phyloP scores from a whole-genome alignment of 2,888 invertebrate species.

The Drosophila kanekoi region DNA sequence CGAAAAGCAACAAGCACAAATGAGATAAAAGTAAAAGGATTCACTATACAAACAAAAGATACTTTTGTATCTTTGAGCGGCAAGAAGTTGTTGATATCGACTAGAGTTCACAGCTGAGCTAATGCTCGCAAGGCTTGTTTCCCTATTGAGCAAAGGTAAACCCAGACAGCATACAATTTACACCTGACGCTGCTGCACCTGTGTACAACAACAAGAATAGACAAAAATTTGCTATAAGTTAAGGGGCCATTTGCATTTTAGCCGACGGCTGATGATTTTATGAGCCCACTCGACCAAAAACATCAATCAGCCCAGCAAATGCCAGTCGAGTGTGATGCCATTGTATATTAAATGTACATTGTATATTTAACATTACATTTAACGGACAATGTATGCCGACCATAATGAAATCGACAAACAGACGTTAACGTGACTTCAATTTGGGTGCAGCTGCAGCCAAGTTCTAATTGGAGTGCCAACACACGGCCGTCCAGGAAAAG shows the following conservation, averaged over 20 bases:
- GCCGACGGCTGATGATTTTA: background rate
- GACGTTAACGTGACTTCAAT: slow-evolving; percentile 73
- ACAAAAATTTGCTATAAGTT: slow-evolving; percentile 18
- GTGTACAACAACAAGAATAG: slow-evolving; percentile 24
- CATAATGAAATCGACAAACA: slow-evolving; percentile 73
- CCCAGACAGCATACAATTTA: slow-evolving; percentile 26
- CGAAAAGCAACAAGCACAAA: background rate
- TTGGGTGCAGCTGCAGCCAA: slow-evolving; percentile 69
- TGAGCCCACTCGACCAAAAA: slow-evolving; percentile 48
- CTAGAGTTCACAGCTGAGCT: slow-evolving; percentile 10
- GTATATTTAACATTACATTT: slow-evolving; percentile 49
- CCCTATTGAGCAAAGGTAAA: slow-evolving; percentile 11
- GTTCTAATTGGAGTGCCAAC: slow-evolving; percentile 71
- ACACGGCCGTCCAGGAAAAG: slow-evolving; percentile 44
- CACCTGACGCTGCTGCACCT: slow-evolving; percentile 46
- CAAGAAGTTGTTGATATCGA: background rate
- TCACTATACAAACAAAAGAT: background rate
- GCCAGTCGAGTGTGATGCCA: slow-evolving; percentile 46
- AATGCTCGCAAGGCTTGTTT: slow-evolving; percentile 15
- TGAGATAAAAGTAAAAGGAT: background rate
- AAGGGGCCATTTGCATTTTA: slow-evolving; percentile 19
- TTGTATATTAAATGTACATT: slow-evolving; percentile 43
- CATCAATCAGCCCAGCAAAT: slow-evolving; percentile 47
- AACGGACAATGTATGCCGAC: slow-evolving; percentile 45
- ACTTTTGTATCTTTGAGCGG: background rate